These are phyloP conservation scores for Alviniconcha marisindica DNA, from an alignment of 1,140 invertebrate species.

Conservation along the genomic window DNA sequence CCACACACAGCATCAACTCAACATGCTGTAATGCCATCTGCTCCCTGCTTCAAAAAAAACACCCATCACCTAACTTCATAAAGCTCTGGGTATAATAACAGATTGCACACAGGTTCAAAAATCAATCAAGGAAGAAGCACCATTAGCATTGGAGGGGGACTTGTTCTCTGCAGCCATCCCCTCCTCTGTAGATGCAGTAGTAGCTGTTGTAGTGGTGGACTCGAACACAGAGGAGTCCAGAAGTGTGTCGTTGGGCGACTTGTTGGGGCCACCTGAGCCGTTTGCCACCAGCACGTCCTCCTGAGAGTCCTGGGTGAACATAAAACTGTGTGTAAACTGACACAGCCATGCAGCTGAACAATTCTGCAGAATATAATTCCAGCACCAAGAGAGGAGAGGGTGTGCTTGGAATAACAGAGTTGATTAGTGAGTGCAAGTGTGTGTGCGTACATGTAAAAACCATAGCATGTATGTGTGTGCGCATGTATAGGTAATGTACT, in stretches of 20 bases:
- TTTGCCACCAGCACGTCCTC: background rate
- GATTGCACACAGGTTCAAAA: constrained; percentile 15
- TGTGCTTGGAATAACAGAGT: too few species aligned
- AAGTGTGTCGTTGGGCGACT: background rate
- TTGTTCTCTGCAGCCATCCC: background rate
- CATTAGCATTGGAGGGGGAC: background rate
- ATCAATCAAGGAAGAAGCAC: constrained; percentile 24
- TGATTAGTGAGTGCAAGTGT: background rate
- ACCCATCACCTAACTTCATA: too few species aligned
- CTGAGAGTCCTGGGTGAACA: constrained; percentile 3
- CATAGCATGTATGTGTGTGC: background rate
- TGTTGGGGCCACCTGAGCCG: background rate
- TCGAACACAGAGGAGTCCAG: constrained; percentile 20
- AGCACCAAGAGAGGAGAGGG: too few species aligned
- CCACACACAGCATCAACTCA: too few species aligned
- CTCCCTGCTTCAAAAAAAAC: too few species aligned
- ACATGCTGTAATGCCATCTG: too few species aligned
- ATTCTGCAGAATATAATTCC: too few species aligned
- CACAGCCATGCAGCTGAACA: too few species aligned
- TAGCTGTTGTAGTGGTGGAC: background rate
- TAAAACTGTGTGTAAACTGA: too few species aligned
- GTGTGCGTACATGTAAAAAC: background rate
- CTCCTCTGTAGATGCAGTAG: background rate
- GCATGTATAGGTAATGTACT: background rate
- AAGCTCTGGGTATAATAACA: too few species aligned